Percentiles rank a stretch among this genome's conserved stretches.
Evolutionary conservation across 2,113 vertebrate species (phyloP).

Genomic region (Cephalopholis sonnerati): DNA sequence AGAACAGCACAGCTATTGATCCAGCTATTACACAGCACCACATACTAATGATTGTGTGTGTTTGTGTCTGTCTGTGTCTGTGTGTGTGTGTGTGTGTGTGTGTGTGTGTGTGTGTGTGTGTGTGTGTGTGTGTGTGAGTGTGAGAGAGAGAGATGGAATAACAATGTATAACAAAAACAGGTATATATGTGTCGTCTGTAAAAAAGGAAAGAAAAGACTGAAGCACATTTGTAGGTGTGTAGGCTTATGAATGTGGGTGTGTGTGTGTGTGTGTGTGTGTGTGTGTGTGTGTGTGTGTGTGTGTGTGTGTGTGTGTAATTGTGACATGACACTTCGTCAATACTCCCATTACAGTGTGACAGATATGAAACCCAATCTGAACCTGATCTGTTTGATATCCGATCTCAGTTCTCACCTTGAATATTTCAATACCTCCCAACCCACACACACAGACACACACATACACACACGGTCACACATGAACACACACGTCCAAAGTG

Average conservation of each 20-base stretch:
- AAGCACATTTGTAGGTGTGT: conserved; percentile 10
- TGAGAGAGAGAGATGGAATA: background rate
- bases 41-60: conserved; percentile 67
- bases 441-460: background rate
- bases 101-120: conserved; percentile 27
- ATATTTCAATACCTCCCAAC: conserved; percentile 9
- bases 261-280: conserved; percentile 15
- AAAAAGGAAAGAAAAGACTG: background rate
- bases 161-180: conserved; percentile 40
- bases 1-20: conserved; percentile 80
- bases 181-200: conserved; percentile 4
- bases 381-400: conserved; percentile 64
- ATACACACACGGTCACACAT: background rate
- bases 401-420: conserved; percentile 73
- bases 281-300: conserved; percentile 1
- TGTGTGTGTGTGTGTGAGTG: background rate
- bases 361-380: conserved; percentile 64
- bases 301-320: conserved; percentile 6
- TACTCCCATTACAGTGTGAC: conserved; percentile 61
- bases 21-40: conserved; percentile 71
- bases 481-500: background rate
- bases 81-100: conserved; percentile 13
- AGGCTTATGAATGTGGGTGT: background rate
- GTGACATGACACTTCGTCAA: conserved; percentile 64
- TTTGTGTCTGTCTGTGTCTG: no score